Base-by-base conservation (phyloP, 2,797 vertebrate species). In the Denticeps clupeoides region DNA sequence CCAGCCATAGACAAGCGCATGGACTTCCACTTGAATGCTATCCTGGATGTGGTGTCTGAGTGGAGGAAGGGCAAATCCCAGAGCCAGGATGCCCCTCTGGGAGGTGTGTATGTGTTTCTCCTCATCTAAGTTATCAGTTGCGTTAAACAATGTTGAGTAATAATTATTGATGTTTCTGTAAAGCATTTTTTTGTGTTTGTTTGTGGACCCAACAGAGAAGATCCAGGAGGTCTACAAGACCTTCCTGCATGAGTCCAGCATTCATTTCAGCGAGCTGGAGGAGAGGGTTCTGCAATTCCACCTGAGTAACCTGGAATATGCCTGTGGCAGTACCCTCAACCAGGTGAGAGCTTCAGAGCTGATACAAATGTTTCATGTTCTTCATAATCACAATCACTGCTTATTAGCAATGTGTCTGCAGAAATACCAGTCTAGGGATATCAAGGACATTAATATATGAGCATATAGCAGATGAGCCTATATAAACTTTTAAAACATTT, bases 1-100 rank as follows among this genome's bases (percentile, higher is more conserved):
- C 84, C 87, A 2, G 77, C 91, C 70, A 87, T 97, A 50, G 94
- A 99, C 84, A 97, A 97, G 73, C 91, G 92, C 63, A 99, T 99
- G 93, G 93, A 97, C 72, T 99, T 98, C 70, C 94, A 98, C 82
- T 98, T 99, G 70, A 99, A 99, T 65, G 91, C 89, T 65, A 91
- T 99, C 71, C 76, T 99, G 74, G 94, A 99, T 58, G 92, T 97
- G 22, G 89, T 97, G 51, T 89, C 94, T 4, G 93, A 97, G 57
- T 97, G 93, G 93, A 89, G 94, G 69, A 97, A 97, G 77, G 91
- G 97, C 82, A 97, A 93, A 77, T 85, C 86, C 0, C 93, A 95
- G 71, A 80, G 77, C 73, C 91, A 97, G 56, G 94, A 99, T 62
- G 75, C 78, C 22, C 84, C 94, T 18, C 87, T 99, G 61, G 91